Percentiles rank a stretch among this genome's conserved stretches.
These are phyloP conservation scores for Alauda arvensis DNA, from an alignment of 2,797 vertebrate genomes.

Conservation along the genomic window DNA sequence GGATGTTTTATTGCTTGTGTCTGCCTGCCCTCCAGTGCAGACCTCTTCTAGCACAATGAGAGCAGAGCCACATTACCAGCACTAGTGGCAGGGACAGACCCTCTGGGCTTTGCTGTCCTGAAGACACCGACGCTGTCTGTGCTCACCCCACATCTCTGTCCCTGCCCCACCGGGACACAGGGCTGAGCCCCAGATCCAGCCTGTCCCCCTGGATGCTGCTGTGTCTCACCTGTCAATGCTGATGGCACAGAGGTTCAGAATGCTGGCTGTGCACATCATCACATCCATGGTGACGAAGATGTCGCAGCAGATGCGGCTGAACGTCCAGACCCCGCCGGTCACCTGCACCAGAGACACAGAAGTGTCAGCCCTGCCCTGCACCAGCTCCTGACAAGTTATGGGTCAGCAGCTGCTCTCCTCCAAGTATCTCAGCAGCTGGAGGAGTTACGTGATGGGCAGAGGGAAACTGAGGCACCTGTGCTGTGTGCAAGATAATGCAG, in stretches of 20 bases:
- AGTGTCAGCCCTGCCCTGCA: slow-evolving; percentile 10
- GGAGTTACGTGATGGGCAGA: neutral
- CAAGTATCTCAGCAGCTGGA: neutral
- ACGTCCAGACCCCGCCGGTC: slow-evolving; percentile 90
- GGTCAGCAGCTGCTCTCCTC: neutral
- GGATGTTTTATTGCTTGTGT: neutral
- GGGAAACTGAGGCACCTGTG: neutral
- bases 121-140: neutral
- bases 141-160: neutral
- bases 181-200: neutral
- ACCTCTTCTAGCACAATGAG: neutral
- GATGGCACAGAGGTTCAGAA: slow-evolving; percentile 96
- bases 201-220: neutral
- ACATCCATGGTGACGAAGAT: slow-evolving; percentile 94
- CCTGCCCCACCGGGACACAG: neutral
- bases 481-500: neutral
- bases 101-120: neutral
- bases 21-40: neutral
- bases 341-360: slow-evolving; percentile 75
- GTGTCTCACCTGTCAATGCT: slow-evolving; percentile 91
- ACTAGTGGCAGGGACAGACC: neutral
- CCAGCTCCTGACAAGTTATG: neutral
- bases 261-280: slow-evolving; percentile 98
- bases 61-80: neutral
- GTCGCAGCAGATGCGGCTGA: slow-evolving; percentile 89